Evolutionary conservation across 2,888 invertebrate genomes (phyloP), one percentile per base, ranked within the genome.

Genomic region (Pandemis cinnamomeana): DNA sequence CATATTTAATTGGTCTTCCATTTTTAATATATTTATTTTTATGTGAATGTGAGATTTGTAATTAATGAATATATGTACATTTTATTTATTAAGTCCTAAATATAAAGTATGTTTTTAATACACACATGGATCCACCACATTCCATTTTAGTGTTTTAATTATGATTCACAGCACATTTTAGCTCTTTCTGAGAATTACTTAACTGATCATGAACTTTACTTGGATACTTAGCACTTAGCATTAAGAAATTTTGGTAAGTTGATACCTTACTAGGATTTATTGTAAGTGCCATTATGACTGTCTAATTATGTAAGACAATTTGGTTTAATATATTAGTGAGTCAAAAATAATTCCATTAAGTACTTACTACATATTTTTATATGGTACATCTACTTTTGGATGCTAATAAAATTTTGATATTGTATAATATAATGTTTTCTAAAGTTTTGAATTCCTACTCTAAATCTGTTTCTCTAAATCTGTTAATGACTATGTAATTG

Each of bases 71-170:
- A 13, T 60, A n/a, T n/a, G 27, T 46, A 42, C 58, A 58, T 58
- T 7, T 55, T 46, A 27, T 27, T 36, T 58, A 10, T 58, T 58
- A 27, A 27, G 4, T 27, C 58, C 11, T 58, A 55, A 15, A 55
- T 55, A 8, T 58, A 27, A 27, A 58, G 20, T 55, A 55, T 20
- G 15, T 15, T 55, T 15, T 55, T 11, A n/a, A 27, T 58, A 58
- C 4, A 27, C 27, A 58, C 27, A 11, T 58, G 4, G 27, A 11
- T 58, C 27, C 27, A 58, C 27, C 58, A 75, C 75, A 75, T 75
- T 75, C 75, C 75, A 75, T 68, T 68, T 64, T 51, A 10, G 36
- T 66, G 20, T 20, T 58, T 58, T 58, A 58, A 51, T 67, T 44
- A 44, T 72, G 5, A 44, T 67, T 44, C 58, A 61, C 44, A 53